Conservation (phyloP, 2,888 invertebrate species). For the Listrodromus nycthemerus region DNA sequence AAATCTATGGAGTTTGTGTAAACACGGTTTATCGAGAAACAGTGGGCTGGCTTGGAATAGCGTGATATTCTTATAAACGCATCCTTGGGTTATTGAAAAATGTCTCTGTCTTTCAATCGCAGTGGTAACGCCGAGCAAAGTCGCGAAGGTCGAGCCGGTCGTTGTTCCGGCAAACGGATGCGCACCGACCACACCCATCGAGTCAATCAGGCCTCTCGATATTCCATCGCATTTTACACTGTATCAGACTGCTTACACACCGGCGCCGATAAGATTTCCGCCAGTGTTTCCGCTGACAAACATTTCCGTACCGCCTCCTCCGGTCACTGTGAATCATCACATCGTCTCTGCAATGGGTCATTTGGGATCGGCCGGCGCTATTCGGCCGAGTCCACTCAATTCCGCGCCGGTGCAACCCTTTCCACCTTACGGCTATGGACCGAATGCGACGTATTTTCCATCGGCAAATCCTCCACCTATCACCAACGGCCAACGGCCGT, state of each 20-base stretch:
- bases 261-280: constrained; percentile 77
- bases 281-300: constrained; percentile 82
- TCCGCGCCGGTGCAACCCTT: constrained; percentile 74
- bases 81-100: not conserved
- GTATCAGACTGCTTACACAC: constrained; percentile 78
- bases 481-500: constrained; percentile 75
- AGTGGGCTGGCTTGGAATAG: not conserved
- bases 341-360: constrained; percentile 79
- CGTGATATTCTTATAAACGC: not conserved
- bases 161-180: constrained; percentile 79
- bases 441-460: constrained; percentile 79
- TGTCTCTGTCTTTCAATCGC: not conserved
- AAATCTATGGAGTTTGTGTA: too few species aligned
- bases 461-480: constrained; percentile 77
- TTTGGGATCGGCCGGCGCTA: constrained; percentile 73
- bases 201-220: constrained; percentile 78
- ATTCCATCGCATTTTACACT: constrained; percentile 77
- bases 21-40: too few species aligned
- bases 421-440: constrained; percentile 80
- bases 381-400: constrained; percentile 75
- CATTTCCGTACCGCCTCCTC: constrained; percentile 81
- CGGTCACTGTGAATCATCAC: constrained; percentile 80
- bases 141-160: constrained; percentile 76
- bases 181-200: constrained; percentile 75
- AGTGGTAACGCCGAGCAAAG: constrained; percentile 77